A percentile compares a stretch with the other conserved stretches of the same genome.
Conservation (phyloP, 2,888 invertebrate genomes). For the Sericinus montela region DNA sequence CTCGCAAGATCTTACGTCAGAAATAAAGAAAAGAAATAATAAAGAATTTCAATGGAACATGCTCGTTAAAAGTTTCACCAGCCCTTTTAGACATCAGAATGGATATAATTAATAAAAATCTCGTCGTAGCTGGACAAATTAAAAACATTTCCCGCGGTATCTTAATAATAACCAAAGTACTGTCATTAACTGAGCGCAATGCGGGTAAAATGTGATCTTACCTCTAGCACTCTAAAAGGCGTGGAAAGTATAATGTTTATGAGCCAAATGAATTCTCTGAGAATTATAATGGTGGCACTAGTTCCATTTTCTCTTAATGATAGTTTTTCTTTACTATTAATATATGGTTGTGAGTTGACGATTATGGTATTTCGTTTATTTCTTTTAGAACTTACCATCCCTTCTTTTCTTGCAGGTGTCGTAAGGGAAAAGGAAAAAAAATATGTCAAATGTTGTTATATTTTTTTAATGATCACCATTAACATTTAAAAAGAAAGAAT, state of each 20-base stretch:
- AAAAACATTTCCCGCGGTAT: conserved; percentile 23
- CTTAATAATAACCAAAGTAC: conserved; percentile 20
- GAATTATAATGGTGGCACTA: background rate
- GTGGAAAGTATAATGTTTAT: conserved; percentile 2
- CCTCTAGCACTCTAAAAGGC: background rate
- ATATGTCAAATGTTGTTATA: too few species aligned
- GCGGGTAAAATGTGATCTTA: background rate
- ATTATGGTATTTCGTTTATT: too few species aligned
- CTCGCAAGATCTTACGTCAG: too few species aligned
- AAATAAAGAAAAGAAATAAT: too few species aligned
- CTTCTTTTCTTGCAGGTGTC: too few species aligned
- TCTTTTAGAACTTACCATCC: too few species aligned
- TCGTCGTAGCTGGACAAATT: conserved; percentile 23
- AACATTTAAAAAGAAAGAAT: too few species aligned
- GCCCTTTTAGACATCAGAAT: conserved; percentile 6
- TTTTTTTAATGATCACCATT: too few species aligned
- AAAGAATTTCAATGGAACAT: background rate
- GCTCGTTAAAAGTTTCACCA: conserved; percentile 12
- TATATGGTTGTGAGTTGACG: too few species aligned
- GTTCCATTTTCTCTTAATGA: background rate
- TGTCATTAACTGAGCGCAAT: conserved; percentile 1
- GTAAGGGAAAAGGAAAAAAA: too few species aligned
- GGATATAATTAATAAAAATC: conserved; percentile 27
- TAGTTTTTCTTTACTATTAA: too few species aligned
- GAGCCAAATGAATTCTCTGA: background rate